phyloP scores from a whole-genome alignment of 2,797 vertebrate species.

The Rhincodon typus region DNA sequence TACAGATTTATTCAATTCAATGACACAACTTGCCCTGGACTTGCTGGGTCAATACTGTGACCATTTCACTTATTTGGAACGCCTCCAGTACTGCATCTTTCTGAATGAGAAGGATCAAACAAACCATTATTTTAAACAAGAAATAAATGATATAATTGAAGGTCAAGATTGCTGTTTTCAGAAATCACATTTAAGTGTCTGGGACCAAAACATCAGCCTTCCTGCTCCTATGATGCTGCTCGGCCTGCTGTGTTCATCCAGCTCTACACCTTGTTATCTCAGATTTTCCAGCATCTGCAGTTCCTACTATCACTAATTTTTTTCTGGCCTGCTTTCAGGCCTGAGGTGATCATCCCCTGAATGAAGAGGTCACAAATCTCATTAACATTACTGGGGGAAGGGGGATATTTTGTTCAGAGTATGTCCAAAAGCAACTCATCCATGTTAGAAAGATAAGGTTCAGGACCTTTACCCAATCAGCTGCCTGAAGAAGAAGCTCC shows the following conservation, averaged over 20 bases:
- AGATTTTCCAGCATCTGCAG: too few relatives aligned
- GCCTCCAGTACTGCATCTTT: not conserved
- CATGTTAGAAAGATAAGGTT: not conserved
- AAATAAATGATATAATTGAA: not conserved
- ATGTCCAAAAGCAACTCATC: not conserved
- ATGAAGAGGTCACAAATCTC: not conserved
- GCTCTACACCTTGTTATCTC: too few relatives aligned
- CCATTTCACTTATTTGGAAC: not conserved
- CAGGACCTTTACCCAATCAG: not conserved
- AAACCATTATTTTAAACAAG: not conserved
- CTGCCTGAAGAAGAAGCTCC: not conserved
- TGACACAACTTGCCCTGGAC: not conserved
- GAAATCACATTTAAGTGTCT: too few relatives aligned
- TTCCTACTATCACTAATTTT: too few relatives aligned
- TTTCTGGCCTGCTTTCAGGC: not conserved
- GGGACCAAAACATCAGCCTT: too few relatives aligned
- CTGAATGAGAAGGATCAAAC: not conserved
- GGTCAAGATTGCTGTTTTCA: not conserved
- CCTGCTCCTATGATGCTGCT: too few relatives aligned
- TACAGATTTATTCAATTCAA: not conserved
- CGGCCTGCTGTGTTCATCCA: too few relatives aligned
- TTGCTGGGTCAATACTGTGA: not conserved
- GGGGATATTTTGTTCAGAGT: not conserved
- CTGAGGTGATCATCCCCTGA: not conserved
- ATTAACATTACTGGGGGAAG: not conserved